Evolutionary conservation across 1,140 invertebrate species (phyloP).

Genomic region (Drosophila pruinosa): DNA sequence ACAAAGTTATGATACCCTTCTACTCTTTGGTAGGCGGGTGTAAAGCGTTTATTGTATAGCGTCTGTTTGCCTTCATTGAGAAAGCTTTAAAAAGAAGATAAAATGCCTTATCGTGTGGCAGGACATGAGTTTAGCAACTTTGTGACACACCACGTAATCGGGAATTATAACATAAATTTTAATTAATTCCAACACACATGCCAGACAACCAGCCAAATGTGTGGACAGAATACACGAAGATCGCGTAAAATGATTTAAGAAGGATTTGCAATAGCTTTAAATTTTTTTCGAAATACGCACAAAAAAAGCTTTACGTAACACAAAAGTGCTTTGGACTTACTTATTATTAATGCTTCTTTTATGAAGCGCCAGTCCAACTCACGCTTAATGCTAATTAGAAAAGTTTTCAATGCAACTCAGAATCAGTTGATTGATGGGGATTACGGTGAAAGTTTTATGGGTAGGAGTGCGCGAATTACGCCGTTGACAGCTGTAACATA

Average conservation of each 20-base stretch:
- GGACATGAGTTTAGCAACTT: neutral
- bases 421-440: conserved; percentile 34
- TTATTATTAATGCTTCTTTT: conserved; percentile 12
- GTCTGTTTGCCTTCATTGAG: no score
- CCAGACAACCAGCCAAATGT: conserved; percentile 6
- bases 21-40: no score
- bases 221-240: neutral
- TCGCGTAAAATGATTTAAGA: conserved; percentile 12
- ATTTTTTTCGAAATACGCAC: neutral
- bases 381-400: conserved; percentile 31
- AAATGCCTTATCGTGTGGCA: neutral
- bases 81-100: neutral
- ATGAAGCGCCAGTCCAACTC: neutral
- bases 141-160: conserved; percentile 18
- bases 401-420: conserved; percentile 29
- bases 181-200: conserved; percentile 25
- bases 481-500: conserved; percentile 13
- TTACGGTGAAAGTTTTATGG: neutral
- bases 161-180: conserved; percentile 28
- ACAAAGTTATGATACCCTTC: no score
- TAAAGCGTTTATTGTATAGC: no score
- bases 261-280: conserved; percentile 1
- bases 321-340: neutral
- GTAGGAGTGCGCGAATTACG: neutral
- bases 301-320: neutral